Percentiles rank a stretch among this genome's conserved stretches.
These are phyloP conservation scores for Magallana angulata DNA, from an alignment of 1,140 invertebrate species.

Conservation along the genomic window DNA sequence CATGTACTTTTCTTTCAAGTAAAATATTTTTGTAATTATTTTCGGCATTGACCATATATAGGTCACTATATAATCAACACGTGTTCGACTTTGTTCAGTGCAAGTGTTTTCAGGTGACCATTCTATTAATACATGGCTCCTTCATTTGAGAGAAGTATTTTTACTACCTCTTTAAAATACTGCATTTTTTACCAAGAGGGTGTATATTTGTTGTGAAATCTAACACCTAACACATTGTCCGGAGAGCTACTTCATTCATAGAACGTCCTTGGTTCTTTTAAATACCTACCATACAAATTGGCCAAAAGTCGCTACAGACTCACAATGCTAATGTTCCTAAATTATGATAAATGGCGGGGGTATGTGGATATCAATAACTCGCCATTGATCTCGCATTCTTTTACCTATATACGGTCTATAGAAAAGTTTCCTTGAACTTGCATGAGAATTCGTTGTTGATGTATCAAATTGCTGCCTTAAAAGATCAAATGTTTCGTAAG, in stretches of 20 bases:
- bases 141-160: background rate
- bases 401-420: slow-evolving; percentile 1
- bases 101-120: too few species aligned
- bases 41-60: background rate
- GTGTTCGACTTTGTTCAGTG: background rate
- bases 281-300: background rate
- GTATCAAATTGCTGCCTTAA: background rate
- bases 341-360: background rate
- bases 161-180: background rate
- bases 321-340: background rate
- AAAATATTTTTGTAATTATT: background rate
- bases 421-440: background rate
- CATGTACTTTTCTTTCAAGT: slow-evolving; percentile 5
- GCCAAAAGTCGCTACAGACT: background rate
- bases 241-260: background rate
- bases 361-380: background rate
- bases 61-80: background rate
- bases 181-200: background rate
- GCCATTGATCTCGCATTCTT: slow-evolving; percentile 5
- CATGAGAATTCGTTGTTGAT: background rate
- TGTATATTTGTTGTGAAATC: background rate
- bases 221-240: slow-evolving; percentile 11
- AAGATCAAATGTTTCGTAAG: background rate
- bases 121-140: too few species aligned
- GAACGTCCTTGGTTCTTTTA: background rate